phyloP scores from a whole-genome alignment of 2,797 vertebrate genomes.

The Esox lucius region DNA sequence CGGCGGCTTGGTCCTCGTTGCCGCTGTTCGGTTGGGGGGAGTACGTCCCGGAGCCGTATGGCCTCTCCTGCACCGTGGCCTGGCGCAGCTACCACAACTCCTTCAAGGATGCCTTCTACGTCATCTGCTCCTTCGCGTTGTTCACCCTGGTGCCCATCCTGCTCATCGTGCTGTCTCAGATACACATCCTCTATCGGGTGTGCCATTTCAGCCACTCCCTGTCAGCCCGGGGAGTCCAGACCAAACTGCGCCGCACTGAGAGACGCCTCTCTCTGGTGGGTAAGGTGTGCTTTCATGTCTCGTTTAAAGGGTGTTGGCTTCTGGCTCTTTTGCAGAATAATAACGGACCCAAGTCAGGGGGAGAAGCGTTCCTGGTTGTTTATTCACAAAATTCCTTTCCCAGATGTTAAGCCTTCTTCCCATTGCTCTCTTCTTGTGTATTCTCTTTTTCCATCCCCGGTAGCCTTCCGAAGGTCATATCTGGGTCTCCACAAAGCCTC shows the following conservation, averaged over 20 bases:
- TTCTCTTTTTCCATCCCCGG: no score
- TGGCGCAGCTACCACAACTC: slow-evolving; percentile 69
- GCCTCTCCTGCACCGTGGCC: slow-evolving; percentile 72
- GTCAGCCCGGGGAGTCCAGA: slow-evolving; percentile 50
- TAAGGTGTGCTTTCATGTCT: not conserved
- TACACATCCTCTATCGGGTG: slow-evolving; percentile 61
- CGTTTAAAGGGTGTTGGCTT: not conserved
- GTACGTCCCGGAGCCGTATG: slow-evolving; percentile 72
- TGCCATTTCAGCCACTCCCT: slow-evolving; percentile 55
- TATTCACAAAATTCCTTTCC: no score
- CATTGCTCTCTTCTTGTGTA: no score
- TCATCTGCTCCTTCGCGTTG: slow-evolving; percentile 66
- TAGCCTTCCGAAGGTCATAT: no score
- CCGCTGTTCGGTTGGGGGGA: slow-evolving; percentile 72
- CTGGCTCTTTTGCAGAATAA: no score
- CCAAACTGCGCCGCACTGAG: slow-evolving; percentile 57
- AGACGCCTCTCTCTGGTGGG: slow-evolving; percentile 63
- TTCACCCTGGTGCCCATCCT: slow-evolving; percentile 66
- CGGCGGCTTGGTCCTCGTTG: slow-evolving; percentile 64
- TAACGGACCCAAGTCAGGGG: no score
- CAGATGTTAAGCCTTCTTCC: no score
- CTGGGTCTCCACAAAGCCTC: no score
- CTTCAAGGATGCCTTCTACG: slow-evolving; percentile 63
- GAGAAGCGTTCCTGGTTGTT: no score
- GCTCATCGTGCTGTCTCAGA: slow-evolving; percentile 65